Percentiles rank a stretch among this genome's conserved stretches.
These are phyloP conservation scores for Misgurnus anguillicaudatus DNA, from an alignment of 2,113 vertebrate species.

Conservation along the genomic window DNA sequence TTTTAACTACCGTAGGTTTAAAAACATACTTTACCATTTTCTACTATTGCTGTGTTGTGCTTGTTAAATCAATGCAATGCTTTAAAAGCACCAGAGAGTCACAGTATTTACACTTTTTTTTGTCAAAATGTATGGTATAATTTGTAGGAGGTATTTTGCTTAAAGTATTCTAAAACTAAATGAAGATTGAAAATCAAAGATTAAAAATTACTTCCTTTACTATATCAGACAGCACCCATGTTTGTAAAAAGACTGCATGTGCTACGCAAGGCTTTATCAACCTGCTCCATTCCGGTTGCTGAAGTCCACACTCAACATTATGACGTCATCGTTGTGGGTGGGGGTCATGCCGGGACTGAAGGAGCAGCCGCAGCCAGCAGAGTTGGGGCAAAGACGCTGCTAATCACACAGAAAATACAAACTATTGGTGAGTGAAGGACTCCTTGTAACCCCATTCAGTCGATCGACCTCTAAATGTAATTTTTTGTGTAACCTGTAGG, in stretches of 20 bases:
- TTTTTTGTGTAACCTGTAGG: slow-evolving; percentile 66
- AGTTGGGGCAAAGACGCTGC: slow-evolving; percentile 81
- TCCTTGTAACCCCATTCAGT: neutral
- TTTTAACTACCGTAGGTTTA: no score
- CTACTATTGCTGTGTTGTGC: no score
- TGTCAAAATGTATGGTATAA: no score
- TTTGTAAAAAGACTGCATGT: slow-evolving; percentile 59
- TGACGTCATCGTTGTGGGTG: slow-evolving; percentile 89
- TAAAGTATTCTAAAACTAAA: no score
- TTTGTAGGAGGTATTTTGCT: no score
- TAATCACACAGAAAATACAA: slow-evolving; percentile 84
- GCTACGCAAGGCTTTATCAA: slow-evolving; percentile 34
- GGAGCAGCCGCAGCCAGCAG: slow-evolving; percentile 86
- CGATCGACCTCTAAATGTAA: neutral
- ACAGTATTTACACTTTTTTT: no score
- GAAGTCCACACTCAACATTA: slow-evolving; percentile 64
- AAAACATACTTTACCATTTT: no score
- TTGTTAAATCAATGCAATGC: no score
- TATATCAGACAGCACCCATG: slow-evolving; percentile 61
- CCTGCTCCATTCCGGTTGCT: slow-evolving; percentile 48
- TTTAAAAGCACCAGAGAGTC: no score
- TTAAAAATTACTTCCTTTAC: neutral
- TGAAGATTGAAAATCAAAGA: neutral
- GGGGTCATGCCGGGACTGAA: slow-evolving; percentile 90
- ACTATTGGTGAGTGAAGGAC: slow-evolving; percentile 79